Evolutionary conservation across 2,797 vertebrate species (phyloP).

Genomic region (Lagodon rhomboides): DNA sequence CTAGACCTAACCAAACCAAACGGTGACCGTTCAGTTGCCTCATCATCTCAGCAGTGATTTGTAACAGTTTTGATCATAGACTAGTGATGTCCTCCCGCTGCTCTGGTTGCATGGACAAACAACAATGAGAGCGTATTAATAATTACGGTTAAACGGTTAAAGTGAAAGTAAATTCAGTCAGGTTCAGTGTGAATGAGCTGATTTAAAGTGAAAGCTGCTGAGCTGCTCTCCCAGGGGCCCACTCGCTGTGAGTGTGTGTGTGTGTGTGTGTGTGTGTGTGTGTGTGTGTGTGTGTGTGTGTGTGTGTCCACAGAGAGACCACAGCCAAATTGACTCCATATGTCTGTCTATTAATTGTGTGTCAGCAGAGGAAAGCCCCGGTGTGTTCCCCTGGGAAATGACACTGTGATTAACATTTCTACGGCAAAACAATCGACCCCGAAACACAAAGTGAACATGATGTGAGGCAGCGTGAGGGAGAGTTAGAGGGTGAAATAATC

Average conservation of each 20-base stretch:
- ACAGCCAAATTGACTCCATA: slow-evolving; percentile 97
- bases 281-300: slow-evolving; percentile 30
- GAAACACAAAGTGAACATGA: slow-evolving; percentile 53
- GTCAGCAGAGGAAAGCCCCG: slow-evolving; percentile 90
- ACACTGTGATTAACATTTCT: slow-evolving; percentile 94
- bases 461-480: slow-evolving; percentile 29
- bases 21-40: neutral
- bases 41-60: neutral
- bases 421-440: slow-evolving; percentile 40
- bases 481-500: slow-evolving; percentile 33
- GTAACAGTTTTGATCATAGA: neutral
- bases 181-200: slow-evolving; percentile 54
- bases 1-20: neutral
- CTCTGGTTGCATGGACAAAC: neutral
- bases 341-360: slow-evolving; percentile 97
- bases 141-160: slow-evolving; percentile 7
- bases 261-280: slow-evolving; percentile 29
- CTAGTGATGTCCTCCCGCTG: neutral
- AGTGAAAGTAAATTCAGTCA: slow-evolving; percentile 58
- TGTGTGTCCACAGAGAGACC: slow-evolving; percentile 74
- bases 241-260: slow-evolving; percentile 10
- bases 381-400: slow-evolving; percentile 89
- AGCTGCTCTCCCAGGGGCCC: slow-evolving; percentile 55
- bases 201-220: slow-evolving; percentile 67
- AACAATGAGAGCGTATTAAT: neutral